These are phyloP conservation scores for Sebastes alutus DNA, from an alignment of 2,797 vertebrate genomes.

Conservation along the genomic window DNA sequence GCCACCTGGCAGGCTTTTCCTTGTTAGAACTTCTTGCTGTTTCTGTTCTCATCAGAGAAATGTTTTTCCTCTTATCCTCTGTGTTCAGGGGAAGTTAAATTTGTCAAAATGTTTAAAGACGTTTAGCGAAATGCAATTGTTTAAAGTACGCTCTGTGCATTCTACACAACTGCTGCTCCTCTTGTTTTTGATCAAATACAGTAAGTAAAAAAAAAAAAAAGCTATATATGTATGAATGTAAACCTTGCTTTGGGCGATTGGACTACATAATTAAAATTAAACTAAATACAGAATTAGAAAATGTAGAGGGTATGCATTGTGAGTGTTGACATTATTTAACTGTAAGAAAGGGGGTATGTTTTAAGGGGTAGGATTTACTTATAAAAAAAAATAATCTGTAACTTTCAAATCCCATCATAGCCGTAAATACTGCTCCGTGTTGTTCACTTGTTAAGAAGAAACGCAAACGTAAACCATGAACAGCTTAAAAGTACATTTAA, in stretches of 20 bases:
- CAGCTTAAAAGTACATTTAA: conserved; percentile 81
- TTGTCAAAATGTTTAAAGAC: conserved; percentile 81
- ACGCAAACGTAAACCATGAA: conserved; percentile 74
- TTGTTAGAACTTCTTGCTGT: conserved; percentile 91
- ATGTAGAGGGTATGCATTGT: conserved; percentile 1
- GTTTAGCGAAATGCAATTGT: conserved; percentile 72
- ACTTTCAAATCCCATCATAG: conserved; percentile 78
- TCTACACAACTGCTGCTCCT: conserved; percentile 22
- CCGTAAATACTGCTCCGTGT: conserved; percentile 69
- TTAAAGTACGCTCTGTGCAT: conserved; percentile 51
- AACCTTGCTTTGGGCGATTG: conserved; percentile 24
- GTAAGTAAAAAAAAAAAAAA: neutral
- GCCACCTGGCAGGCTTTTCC: conserved; percentile 91
- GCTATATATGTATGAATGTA: conserved; percentile 3
- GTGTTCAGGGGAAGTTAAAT: conserved; percentile 80
- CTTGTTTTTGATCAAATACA: conserved; percentile 5
- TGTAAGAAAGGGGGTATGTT: conserved; percentile 41
- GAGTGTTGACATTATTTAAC: conserved; percentile 51
- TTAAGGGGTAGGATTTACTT: conserved; percentile 62
- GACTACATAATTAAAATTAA: conserved; percentile 15
- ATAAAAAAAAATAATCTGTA: conserved; percentile 69
- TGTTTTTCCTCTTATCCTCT: conserved; percentile 82
- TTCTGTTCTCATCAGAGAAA: conserved; percentile 87
- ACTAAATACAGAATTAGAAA: conserved; percentile 11
- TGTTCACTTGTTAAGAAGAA: conserved; percentile 75